A percentile compares a stretch with the other conserved stretches of the same genome.
Evolutionary conservation across 2,797 vertebrate genomes (phyloP).

Genomic region (Tadarida brasiliensis): DNA sequence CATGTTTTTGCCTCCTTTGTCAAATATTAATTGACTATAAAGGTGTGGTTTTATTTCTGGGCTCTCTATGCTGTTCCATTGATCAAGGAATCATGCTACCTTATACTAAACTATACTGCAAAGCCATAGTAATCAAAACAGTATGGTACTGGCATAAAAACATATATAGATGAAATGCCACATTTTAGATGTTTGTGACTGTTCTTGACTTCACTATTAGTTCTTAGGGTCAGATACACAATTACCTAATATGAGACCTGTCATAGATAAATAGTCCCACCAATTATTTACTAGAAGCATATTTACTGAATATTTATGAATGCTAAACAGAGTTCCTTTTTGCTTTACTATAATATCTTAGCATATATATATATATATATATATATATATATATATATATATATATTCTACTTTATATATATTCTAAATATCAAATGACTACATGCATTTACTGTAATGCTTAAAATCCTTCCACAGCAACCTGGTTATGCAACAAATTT

Average conservation of each 20-base stretch:
- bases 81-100: too few species aligned
- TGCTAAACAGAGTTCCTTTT: not conserved
- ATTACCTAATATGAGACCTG: not conserved
- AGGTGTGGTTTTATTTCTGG: too few species aligned
- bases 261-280: not conserved
- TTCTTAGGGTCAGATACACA: not conserved
- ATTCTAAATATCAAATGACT: slow-evolving; percentile 22
- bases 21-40: too few species aligned
- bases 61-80: too few species aligned
- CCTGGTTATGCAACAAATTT: not conserved
- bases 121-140: too few species aligned
- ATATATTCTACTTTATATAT: not conserved
- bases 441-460: not conserved
- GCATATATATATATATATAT: not conserved
- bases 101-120: too few species aligned
- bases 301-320: slow-evolving; percentile 21
- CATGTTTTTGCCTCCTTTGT: too few species aligned
- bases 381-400: not conserved
- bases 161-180: not conserved
- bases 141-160: too few species aligned
- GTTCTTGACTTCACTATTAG: not conserved
- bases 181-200: not conserved
- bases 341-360: not conserved
- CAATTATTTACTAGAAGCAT: not conserved
- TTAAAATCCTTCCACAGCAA: not conserved